Evolutionary conservation across 2,113 vertebrate genomes (phyloP).

Genomic region (Porphyrio hochstetteri): DNA sequence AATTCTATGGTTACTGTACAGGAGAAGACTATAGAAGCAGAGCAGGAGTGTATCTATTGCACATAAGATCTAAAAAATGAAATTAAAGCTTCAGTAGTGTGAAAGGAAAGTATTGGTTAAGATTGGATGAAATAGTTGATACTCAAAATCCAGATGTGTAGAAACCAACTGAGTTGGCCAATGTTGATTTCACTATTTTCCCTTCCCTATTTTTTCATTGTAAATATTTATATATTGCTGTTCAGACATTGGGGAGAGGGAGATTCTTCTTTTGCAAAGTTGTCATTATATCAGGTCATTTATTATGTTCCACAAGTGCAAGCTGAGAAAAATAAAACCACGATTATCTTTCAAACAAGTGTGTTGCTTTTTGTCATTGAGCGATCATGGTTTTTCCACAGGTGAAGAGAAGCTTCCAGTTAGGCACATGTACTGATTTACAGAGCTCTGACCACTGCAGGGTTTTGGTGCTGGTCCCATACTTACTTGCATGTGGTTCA

Average conservation of each 20-base stretch:
- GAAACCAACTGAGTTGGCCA: slow-evolving; percentile 50
- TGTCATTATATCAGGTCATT: slow-evolving; percentile 74
- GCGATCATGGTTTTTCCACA: neutral
- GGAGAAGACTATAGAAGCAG: slow-evolving; percentile 19
- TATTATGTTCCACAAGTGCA: slow-evolving; percentile 75
- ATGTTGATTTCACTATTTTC: slow-evolving; percentile 60
- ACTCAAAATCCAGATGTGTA: slow-evolving; percentile 47
- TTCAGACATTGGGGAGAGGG: slow-evolving; percentile 52
- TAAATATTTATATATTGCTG: slow-evolving; percentile 82
- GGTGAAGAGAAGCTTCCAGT: neutral
- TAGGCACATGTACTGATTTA: neutral
- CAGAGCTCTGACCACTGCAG: neutral
- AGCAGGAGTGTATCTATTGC: slow-evolving; percentile 20
- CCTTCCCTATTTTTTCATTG: slow-evolving; percentile 77
- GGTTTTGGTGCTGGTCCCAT: neutral
- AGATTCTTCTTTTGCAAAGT: slow-evolving; percentile 71
- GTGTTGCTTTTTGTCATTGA: neutral
- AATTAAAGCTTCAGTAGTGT: neutral
- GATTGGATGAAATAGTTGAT: slow-evolving; percentile 20
- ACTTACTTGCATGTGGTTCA: neutral
- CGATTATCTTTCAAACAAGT: slow-evolving; percentile 68
- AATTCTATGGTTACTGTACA: slow-evolving; percentile 44
- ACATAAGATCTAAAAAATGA: neutral
- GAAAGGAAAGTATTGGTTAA: neutral
- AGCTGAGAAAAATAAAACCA: slow-evolving; percentile 74